Conservation (phyloP, 2,113 vertebrate species). For the Chaetodon auriga region DNA sequence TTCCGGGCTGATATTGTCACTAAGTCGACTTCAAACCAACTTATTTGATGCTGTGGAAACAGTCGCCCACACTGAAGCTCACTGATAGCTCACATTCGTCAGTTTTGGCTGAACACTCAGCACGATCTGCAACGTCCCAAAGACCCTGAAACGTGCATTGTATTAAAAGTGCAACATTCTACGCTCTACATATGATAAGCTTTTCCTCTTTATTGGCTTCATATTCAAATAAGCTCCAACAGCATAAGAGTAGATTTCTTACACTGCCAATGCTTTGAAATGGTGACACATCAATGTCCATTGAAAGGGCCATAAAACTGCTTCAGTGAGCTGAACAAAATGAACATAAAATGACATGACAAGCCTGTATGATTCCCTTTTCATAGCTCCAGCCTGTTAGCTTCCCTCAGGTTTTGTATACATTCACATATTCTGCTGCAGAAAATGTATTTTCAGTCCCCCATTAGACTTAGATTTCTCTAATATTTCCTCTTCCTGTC, state of each 20-base stretch:
- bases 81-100: no score
- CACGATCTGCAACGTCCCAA: not conserved
- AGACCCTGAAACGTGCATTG: not conserved
- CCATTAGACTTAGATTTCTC: not conserved
- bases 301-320: not conserved
- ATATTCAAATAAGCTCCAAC: not conserved
- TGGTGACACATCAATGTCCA: not conserved
- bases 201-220: not conserved
- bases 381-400: not conserved
- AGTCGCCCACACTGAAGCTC: no score
- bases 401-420: not conserved
- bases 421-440: not conserved
- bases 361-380: constrained; percentile 4
- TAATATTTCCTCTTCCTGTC: not conserved
- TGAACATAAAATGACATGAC: not conserved
- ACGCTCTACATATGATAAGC: not conserved
- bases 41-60: not conserved
- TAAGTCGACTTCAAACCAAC: constrained; percentile 2
- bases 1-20: constrained; percentile 1
- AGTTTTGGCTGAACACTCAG: no score
- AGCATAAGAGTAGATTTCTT: not conserved
- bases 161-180: not conserved
- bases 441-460: not conserved
- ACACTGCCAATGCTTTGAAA: not conserved
- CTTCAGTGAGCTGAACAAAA: constrained; percentile 1